Evolutionary conservation across 2,113 vertebrate species (phyloP).

Genomic region (Mystacornis crossleyi): DNA sequence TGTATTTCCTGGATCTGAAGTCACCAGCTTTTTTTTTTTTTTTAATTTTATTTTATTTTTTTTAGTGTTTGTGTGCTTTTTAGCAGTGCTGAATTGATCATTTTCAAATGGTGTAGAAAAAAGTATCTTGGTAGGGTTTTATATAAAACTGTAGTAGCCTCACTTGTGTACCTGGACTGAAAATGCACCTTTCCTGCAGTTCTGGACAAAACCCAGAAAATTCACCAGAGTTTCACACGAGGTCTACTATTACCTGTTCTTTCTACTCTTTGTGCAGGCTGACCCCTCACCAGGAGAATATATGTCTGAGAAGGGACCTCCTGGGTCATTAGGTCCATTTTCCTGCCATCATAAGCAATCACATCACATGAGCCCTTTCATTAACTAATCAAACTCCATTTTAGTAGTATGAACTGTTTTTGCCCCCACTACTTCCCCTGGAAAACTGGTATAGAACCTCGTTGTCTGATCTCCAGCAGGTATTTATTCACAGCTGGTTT

Average conservation of each 20-base stretch:
- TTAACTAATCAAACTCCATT: not conserved
- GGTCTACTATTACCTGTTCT: not conserved
- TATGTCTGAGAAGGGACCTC: not conserved
- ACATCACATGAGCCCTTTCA: not conserved
- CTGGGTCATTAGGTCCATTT: not conserved
- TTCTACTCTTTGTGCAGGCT: not conserved
- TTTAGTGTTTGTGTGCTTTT: not conserved
- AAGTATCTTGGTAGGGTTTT: not conserved
- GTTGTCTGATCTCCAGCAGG: not conserved
- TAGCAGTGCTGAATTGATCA: accelerated
- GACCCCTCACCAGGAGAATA: not conserved
- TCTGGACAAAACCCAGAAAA: not conserved
- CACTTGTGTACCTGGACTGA: not conserved
- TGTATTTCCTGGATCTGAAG: not conserved
- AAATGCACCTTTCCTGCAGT: not conserved
- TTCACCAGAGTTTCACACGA: not conserved
- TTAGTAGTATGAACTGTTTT: not conserved
- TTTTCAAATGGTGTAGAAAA: not conserved
- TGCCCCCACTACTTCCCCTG: not conserved
- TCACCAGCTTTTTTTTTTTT: not conserved
- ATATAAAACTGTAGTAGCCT: not conserved
- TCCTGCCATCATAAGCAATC: not conserved
- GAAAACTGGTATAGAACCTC: not conserved
- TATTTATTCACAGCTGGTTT: constrained; percentile 16
- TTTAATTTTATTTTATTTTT: not conserved